phyloP scores from a whole-genome alignment of 2,888 invertebrate species.

The Lamellibrachia satsuma region DNA sequence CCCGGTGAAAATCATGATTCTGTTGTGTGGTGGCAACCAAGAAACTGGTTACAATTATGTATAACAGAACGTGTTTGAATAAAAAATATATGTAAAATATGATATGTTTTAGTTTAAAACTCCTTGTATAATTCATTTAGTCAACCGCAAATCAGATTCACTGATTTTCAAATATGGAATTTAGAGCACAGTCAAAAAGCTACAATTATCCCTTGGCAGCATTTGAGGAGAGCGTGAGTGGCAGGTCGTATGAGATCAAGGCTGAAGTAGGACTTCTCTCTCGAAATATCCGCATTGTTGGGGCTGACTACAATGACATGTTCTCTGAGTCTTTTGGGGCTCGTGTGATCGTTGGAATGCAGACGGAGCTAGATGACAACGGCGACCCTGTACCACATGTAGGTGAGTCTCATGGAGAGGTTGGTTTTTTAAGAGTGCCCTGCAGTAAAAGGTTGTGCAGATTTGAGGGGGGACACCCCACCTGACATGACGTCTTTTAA shows the following conservation, averaged over 20 bases:
- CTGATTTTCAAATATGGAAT: not conserved
- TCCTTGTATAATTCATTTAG: no score
- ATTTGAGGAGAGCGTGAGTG: not conserved
- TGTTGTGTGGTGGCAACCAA: no score
- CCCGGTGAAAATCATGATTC: no score
- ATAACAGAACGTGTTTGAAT: not conserved
- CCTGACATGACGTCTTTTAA: no score
- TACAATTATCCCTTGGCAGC: not conserved
- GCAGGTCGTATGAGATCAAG: slow-evolving; percentile 30
- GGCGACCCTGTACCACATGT: not conserved
- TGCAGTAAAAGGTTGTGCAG: not conserved
- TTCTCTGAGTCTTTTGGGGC: slow-evolving; percentile 41
- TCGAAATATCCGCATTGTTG: slow-evolving; percentile 59
- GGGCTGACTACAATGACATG: slow-evolving; percentile 37
- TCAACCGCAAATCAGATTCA: no score
- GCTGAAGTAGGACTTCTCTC: slow-evolving; percentile 59
- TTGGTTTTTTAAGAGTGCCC: not conserved
- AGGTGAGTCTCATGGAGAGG: not conserved
- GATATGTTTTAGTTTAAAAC: no score
- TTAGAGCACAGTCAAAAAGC: not conserved
- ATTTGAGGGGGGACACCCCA: not conserved
- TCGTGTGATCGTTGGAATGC: slow-evolving; percentile 39
- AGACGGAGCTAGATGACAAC: slow-evolving; percentile 22
- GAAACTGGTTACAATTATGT: not conserved
- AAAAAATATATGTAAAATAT: not conserved